Evolutionary conservation across 2,888 invertebrate genomes (phyloP), one percentile per base, ranked within the genome.

Genomic region (Cremastinae sp.): DNA sequence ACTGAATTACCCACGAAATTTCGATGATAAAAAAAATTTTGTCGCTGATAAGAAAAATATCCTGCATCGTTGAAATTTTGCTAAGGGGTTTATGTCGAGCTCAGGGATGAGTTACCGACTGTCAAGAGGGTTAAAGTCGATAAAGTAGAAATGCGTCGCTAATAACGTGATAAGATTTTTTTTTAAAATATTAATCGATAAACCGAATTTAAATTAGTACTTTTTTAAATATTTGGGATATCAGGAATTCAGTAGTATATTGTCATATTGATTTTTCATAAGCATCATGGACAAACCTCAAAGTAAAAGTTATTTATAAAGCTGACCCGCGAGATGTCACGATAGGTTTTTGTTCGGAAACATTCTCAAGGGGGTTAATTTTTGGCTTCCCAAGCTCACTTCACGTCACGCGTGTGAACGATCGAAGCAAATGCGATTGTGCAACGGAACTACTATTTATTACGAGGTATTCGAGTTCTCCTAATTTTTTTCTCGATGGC

Each of bases 121-220:
- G 73, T 20, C 16, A 45, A 45, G 20, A 41, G 41, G 51, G 49
- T n/a, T 18, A 12, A 56, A 4, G 73, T 69, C 76, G 76, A 73
- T 73, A 76, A 76, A 47, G 76, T 69, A 76, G 76, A 72, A 73
- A 69, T n/a, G n/a, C n/a, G n/a, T n/a, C n/a, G n/a, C n/a, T n/a
- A n/a, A n/a, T n/a, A n/a, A n/a, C n/a, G n/a, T n/a, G n/a, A n/a
- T n/a, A n/a, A n/a, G n/a, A n/a, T n/a, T n/a, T n/a, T n/a, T n/a
- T n/a, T n/a, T n/a, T 39, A n/a, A 39, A n/a, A 37, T 12, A 1
- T 28, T 20, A 56, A 10, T 4, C 9, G 41, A 66, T 43, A 18
- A 2, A 8, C 14, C 20, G 18, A 22, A 7, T 53, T 16, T 53
- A 5, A n/a, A n/a, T n/a, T n/a, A n/a, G n/a, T n/a, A 39, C 14